These are phyloP conservation scores for Chelon auratus DNA, from an alignment of 2,797 vertebrate species.

Conservation along the genomic window DNA sequence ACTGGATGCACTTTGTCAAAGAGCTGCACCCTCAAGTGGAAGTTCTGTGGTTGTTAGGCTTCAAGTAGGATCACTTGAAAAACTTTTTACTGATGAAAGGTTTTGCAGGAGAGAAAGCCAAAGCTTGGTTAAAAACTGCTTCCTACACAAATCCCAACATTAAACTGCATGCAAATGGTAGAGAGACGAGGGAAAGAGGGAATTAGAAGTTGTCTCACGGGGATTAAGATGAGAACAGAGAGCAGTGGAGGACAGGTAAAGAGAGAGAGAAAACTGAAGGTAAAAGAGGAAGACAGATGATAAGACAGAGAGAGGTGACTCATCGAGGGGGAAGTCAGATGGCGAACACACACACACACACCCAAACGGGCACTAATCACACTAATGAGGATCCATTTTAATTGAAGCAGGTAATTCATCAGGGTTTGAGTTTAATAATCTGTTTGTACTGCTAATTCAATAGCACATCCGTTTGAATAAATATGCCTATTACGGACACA, in stretches of 20 bases:
- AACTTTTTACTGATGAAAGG: neutral
- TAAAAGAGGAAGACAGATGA: neutral
- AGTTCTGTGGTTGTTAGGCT: neutral
- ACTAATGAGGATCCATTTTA: slow-evolving; percentile 50
- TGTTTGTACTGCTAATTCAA: slow-evolving; percentile 29
- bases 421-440: slow-evolving; percentile 43
- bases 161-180: too few species aligned
- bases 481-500: neutral
- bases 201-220: too few species aligned
- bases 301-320: slow-evolving; percentile 1
- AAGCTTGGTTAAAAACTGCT: neutral
- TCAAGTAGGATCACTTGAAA: neutral
- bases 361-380: slow-evolving; percentile 22
- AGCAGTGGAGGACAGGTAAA: neutral
- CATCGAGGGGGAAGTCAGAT: slow-evolving; percentile 25
- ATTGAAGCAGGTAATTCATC: slow-evolving; percentile 42
- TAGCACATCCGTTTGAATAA: slow-evolving; percentile 1
- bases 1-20: slow-evolving; percentile 26
- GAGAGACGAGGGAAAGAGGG: neutral
- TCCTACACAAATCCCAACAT: neutral
- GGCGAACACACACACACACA: slow-evolving; percentile 19
- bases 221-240: too few species aligned
- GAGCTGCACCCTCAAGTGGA: slow-evolving; percentile 9
- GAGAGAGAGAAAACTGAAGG: neutral
- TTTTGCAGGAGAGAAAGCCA: neutral